A percentile compares a stretch with the other conserved stretches of the same genome.
These are phyloP conservation scores for Cynopterus brachyotis DNA, from an alignment of 2,113 vertebrate species.

Conservation along the genomic window DNA sequence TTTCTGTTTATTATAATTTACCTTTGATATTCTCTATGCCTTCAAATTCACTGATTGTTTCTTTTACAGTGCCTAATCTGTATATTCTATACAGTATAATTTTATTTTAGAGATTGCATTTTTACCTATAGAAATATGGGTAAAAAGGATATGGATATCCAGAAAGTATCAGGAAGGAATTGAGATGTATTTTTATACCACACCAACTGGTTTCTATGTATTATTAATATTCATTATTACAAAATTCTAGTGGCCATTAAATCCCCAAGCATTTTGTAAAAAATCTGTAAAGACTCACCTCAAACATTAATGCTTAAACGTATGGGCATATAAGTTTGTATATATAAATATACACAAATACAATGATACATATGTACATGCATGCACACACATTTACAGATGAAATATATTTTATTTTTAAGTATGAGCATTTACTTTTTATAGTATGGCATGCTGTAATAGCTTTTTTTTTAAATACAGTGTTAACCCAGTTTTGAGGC, in stretches of 20 bases:
- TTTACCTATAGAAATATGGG: background rate
- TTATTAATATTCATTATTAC: background rate
- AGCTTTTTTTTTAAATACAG: background rate
- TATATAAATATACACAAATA: background rate
- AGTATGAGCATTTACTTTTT: background rate
- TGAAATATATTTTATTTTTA: background rate
- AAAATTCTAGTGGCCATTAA: background rate
- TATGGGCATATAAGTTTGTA: background rate
- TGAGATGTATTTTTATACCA: background rate
- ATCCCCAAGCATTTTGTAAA: background rate
- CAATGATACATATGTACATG: rapidly evolving
- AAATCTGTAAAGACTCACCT: background rate
- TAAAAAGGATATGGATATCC: background rate
- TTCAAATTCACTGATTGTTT: background rate
- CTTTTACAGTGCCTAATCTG: background rate
- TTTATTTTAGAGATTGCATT: background rate
- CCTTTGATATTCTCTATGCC: background rate
- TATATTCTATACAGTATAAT: background rate
- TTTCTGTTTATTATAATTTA: background rate
- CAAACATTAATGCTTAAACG: background rate
- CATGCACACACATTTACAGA: background rate
- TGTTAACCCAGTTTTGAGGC: background rate
- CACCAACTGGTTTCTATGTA: background rate
- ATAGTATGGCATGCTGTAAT: background rate
- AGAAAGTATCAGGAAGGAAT: background rate